phyloP scores from a whole-genome alignment of 2,888 invertebrate genomes.

The Schizotus pectinicornis region DNA sequence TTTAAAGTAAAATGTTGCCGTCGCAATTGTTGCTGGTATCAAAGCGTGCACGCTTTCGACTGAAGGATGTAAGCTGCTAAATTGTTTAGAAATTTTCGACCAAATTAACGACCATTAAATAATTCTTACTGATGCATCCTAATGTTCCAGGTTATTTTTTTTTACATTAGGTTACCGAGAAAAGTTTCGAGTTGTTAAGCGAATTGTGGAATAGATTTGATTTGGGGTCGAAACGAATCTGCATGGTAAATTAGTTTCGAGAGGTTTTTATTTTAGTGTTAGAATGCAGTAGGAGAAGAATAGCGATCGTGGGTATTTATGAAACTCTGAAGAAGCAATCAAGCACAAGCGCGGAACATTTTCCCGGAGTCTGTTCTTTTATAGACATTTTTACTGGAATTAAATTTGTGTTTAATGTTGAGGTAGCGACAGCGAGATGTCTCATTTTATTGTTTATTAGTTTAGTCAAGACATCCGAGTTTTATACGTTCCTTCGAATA shows the following conservation, averaged over 20 bases:
- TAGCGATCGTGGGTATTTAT: constrained; percentile 16
- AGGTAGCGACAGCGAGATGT: constrained; percentile 37
- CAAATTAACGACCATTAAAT: not conserved
- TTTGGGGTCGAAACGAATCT: not conserved
- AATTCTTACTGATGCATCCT: not conserved
- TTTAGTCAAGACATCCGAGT: constrained; percentile 33
- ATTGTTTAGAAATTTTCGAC: constrained; percentile 7
- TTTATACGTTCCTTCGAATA: constrained; percentile 33
- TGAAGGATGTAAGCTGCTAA: no score
- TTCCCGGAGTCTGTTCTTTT: constrained; percentile 26
- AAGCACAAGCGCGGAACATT: constrained; percentile 11
- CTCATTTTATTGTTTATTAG: constrained; percentile 39
- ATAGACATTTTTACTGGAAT: constrained; percentile 35
- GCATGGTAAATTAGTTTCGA: not conserved
- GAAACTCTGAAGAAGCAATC: constrained; percentile 17
- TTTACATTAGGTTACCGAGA: constrained; percentile 20
- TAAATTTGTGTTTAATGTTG: constrained; percentile 37
- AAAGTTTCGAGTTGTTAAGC: constrained; percentile 10
- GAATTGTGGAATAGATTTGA: not conserved
- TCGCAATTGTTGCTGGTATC: no score
- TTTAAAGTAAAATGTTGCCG: not conserved
- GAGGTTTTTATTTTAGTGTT: constrained; percentile 1
- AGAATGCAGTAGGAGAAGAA: not conserved
- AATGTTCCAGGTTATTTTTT: constrained; percentile 21
- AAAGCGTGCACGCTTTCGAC: no score